Conservation (phyloP, 2,888 invertebrate genomes). For the Tetropium fuscum region DNA sequence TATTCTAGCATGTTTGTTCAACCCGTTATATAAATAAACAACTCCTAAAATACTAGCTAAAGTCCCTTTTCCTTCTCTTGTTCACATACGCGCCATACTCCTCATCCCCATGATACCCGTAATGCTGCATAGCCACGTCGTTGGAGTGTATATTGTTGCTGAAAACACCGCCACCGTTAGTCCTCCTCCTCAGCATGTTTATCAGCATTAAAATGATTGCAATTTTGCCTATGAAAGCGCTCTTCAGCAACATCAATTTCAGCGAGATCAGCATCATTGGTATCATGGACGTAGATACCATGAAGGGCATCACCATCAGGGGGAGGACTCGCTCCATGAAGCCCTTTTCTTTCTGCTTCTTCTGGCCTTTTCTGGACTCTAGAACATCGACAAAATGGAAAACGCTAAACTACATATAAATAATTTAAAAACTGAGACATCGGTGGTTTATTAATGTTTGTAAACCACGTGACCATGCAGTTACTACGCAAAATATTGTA, state of each 20-base stretch:
- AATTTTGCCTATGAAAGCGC: constrained; percentile 78
- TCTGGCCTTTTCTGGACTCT: constrained; percentile 18
- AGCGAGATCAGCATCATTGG: constrained; percentile 77
- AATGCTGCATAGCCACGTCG: constrained; percentile 63
- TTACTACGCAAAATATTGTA: too few relatives aligned
- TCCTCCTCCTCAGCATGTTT: constrained; percentile 69
- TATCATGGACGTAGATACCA: constrained; percentile 77
- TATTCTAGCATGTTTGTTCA: too few relatives aligned
- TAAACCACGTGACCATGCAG: too few relatives aligned
- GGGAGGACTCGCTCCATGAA: constrained; percentile 73
- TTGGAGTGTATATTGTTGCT: constrained; percentile 41
- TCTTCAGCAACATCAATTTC: constrained; percentile 76
- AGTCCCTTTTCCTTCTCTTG: constrained; percentile 43
- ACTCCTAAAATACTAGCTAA: too few relatives aligned
- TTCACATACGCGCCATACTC: constrained; percentile 71
- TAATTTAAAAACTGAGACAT: too few relatives aligned
- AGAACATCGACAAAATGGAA: not conserved
- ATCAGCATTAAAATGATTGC: constrained; percentile 75
- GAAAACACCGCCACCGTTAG: constrained; percentile 54
- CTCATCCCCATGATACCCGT: constrained; percentile 71
- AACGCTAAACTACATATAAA: too few relatives aligned
- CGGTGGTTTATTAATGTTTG: too few relatives aligned
- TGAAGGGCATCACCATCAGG: constrained; percentile 77
- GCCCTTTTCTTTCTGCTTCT: constrained; percentile 66
- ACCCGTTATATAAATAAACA: too few relatives aligned